Evolutionary conservation across 2,888 invertebrate species (phyloP), one percentile per base, ranked within the genome.

Genomic region (Ophonus ardosiacus): DNA sequence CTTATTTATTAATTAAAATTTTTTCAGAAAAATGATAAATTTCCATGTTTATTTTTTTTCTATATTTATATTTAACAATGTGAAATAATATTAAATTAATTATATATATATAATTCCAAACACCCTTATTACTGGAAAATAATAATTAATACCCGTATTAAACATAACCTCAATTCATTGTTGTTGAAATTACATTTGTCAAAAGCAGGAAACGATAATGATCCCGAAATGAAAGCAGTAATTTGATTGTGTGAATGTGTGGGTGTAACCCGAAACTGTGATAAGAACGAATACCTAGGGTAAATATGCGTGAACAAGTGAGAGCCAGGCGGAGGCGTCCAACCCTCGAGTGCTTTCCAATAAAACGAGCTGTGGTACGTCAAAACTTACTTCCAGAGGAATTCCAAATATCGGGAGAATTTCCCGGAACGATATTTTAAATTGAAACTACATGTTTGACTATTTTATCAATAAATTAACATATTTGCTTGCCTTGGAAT

Each of bases 171-270:
- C 18, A 8, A 63, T n/a, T 13, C 63, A 21, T 24, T 24, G 63
- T 63, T 63, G 63, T 13, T n/a, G 17, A 24, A 63, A 63, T 63
- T 63, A 24, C 63, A 63, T 63, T 63, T 31, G 13, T 8, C 7
- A 31, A 31, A 63, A 63, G 17, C 63, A 13, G 63, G 24, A 13
- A 63, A 18, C 13, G 10, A 24, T 24, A 63, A 13, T 24, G 63
- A 18, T 24, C 7, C 63, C n/a, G 10, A 63, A 63, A 24, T 63
- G 18, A 10, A 63, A 63, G 21, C 63, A 24, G 21, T 10, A 63
- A 63, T 63, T 24, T 13, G 63, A 63, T 63, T 63, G 24, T 63
- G 24, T 7, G 18, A 24, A 24, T 63, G 63, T 63, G 63, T 31
- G 5, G 31, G 31, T 31, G 31, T 31, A 31, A 63, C 21, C 63